Percentiles rank a stretch among this genome's conserved stretches.
phyloP scores from a whole-genome alignment of 2,888 invertebrate genomes.

The Nycteola revayana region DNA sequence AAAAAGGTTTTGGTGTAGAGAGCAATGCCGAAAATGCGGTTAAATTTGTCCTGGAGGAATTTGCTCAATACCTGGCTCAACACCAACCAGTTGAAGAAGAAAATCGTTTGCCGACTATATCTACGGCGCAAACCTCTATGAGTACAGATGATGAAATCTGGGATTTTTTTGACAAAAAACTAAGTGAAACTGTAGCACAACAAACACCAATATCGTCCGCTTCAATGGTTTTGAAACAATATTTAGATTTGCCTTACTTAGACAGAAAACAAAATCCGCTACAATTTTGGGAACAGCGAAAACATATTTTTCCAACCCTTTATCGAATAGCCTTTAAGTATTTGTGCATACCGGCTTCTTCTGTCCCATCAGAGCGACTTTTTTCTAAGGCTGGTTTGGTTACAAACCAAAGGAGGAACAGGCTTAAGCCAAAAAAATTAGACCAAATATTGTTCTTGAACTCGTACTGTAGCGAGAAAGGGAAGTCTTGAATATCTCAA shows the following conservation, averaged over 20 bases:
- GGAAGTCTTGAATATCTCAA: too few relatives aligned
- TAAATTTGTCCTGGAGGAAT: slow-evolving; percentile 5
- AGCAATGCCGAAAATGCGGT: slow-evolving; percentile 14
- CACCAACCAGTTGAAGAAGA: slow-evolving; percentile 10
- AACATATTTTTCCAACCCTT: slow-evolving; percentile 7
- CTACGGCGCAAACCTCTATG: slow-evolving; percentile 8
- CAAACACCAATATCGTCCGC: slow-evolving; percentile 8
- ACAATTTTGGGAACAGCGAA: slow-evolving; percentile 4
- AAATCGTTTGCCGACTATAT: slow-evolving; percentile 12
- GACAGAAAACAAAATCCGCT: slow-evolving; percentile 12
- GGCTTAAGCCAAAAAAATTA: slow-evolving; percentile 5
- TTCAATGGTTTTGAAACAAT: slow-evolving; percentile 25
- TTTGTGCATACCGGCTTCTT: slow-evolving; percentile 3
- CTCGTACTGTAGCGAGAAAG: too few relatives aligned
- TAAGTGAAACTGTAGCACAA: neutral
- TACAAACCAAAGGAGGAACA: slow-evolving; percentile 4
- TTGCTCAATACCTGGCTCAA: slow-evolving; percentile 1
- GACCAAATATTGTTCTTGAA: slow-evolving; percentile 8
- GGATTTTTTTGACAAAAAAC: slow-evolving; percentile 9
- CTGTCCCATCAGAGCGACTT: slow-evolving; percentile 3
- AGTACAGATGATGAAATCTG: slow-evolving; percentile 10
- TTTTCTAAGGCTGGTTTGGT: slow-evolving; percentile 6
- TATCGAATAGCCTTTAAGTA: slow-evolving; percentile 3
- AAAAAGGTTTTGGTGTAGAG: slow-evolving; percentile 15
- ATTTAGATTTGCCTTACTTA: slow-evolving; percentile 19